Evolutionary conservation across 2,797 vertebrate species (phyloP).

Genomic region (Paramormyrops hopkinsi): DNA sequence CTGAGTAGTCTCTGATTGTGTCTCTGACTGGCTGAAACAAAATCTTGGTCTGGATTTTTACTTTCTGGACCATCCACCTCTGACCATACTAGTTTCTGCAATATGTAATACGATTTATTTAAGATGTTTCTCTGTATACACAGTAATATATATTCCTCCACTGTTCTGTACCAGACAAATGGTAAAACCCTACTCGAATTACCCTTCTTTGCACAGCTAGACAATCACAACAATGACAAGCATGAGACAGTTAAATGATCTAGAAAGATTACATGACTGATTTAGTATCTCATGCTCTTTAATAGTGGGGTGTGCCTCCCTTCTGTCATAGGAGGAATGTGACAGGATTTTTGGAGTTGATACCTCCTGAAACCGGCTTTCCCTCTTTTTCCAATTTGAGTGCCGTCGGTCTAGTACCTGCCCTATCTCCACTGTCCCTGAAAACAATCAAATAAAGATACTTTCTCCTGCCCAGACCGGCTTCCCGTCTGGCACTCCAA

Average conservation of each 20-base stretch:
- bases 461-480: background rate
- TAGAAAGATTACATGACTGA: background rate
- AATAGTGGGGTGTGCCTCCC: background rate
- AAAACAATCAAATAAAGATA: background rate
- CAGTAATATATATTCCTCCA: background rate
- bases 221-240: background rate
- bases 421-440: background rate
- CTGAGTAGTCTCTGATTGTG: background rate
- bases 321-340: background rate
- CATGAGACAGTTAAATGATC: background rate
- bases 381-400: background rate
- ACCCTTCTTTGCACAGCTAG: background rate
- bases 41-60: background rate
- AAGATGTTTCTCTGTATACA: background rate
- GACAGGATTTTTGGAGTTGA: background rate
- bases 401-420: background rate
- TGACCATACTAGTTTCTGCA: background rate
- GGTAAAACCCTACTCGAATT: background rate
- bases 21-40: background rate
- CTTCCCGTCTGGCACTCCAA: background rate
- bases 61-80: background rate
- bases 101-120: background rate
- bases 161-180: background rate
- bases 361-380: background rate
- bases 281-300: conserved; percentile 1